Conservation (phyloP, 2,113 vertebrate species). For the Dolichotis patagonum region DNA sequence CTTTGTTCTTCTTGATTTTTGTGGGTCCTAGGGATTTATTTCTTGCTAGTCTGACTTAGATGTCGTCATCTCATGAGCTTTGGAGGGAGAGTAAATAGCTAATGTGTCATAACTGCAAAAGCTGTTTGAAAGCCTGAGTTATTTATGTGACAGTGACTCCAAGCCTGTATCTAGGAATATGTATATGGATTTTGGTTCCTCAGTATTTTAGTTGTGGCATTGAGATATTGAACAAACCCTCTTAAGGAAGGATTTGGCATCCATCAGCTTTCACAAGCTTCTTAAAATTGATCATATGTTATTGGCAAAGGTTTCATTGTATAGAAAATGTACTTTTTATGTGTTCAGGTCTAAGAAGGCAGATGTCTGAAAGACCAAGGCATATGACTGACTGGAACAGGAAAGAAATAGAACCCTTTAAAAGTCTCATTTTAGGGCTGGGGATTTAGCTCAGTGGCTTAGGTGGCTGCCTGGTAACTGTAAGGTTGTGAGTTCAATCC, state of each 20-base stretch:
- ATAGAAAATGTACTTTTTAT: slow-evolving; percentile 40
- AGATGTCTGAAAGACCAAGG: neutral
- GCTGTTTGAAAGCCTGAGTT: slow-evolving; percentile 13
- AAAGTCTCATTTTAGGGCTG: neutral
- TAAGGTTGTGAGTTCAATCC: too few species aligned
- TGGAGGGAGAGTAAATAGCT: neutral
- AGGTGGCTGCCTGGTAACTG: too few species aligned
- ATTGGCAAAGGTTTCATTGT: slow-evolving; percentile 30
- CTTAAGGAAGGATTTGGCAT: slow-evolving; percentile 50
- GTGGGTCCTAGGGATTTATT: neutral
- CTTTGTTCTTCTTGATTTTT: slow-evolving; percentile 19
- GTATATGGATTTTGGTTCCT: slow-evolving; percentile 49
- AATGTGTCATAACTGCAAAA: neutral
- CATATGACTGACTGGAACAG: neutral
- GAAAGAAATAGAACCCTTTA: neutral
- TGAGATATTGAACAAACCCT: slow-evolving; percentile 51
- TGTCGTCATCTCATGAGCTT: neutral
- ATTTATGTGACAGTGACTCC: neutral
- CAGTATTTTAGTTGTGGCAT: neutral
- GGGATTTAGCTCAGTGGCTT: too few species aligned
- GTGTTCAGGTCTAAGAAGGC: neutral
- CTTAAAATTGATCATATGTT: slow-evolving; percentile 61
- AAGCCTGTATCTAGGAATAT: neutral
- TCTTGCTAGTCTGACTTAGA: neutral
- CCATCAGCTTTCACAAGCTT: slow-evolving; percentile 37